A percentile compares a stretch with the other conserved stretches of the same genome.
Conservation (phyloP, 1,140 invertebrate genomes). For the Colletes gigas region DNA sequence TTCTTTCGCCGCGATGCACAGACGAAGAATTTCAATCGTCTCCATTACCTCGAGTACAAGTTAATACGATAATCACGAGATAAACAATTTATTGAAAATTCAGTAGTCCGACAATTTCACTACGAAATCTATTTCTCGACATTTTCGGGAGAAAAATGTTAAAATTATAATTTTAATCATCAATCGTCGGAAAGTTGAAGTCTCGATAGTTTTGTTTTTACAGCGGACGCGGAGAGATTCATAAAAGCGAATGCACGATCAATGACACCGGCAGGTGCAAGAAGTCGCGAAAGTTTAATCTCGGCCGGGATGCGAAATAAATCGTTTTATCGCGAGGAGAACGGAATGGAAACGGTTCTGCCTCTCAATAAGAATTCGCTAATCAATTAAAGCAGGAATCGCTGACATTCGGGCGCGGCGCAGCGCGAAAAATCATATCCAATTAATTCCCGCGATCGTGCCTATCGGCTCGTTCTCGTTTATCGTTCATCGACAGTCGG, state of each 20-base stretch:
- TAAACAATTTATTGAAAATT: background rate
- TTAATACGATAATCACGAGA: background rate
- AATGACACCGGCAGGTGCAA: constrained; percentile 19
- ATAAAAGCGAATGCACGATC: too few relatives aligned
- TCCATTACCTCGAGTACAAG: background rate
- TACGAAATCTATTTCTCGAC: too few relatives aligned
- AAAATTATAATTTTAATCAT: too few relatives aligned
- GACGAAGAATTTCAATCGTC: background rate
- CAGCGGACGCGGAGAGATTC: too few relatives aligned
- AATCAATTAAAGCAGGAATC: constrained; percentile 10
- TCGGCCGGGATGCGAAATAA: constrained; percentile 30
- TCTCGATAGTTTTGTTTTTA: too few relatives aligned
- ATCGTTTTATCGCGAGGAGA: constrained; percentile 44
- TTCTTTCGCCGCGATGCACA: background rate
- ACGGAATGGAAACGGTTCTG: background rate
- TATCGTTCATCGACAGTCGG: constrained; percentile 16
- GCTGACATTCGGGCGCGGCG: background rate
- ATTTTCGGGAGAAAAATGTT: too few relatives aligned
- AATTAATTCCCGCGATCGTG: constrained; percentile 20
- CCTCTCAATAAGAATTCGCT: constrained; percentile 44
- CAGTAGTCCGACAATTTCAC: too few relatives aligned
- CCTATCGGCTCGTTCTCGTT: background rate
- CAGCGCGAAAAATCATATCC: constrained; percentile 20
- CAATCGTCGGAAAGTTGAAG: too few relatives aligned
- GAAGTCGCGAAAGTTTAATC: constrained; percentile 39